Evolutionary conservation across 1,140 invertebrate species (phyloP).

Genomic region (Drosophila rufa): DNA sequence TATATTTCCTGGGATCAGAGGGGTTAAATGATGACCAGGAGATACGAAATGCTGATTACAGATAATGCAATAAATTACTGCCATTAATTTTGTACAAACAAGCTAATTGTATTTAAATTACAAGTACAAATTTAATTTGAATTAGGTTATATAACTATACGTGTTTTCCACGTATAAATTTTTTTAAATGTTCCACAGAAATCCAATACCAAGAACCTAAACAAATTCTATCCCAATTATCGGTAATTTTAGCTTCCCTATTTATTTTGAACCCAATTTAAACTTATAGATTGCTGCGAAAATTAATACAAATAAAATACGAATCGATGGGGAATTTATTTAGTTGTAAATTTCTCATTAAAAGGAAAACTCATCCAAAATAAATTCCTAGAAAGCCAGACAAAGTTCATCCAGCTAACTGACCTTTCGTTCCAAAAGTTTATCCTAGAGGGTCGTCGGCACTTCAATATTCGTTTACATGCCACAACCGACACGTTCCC

Average conservation of each 20-base stretch:
- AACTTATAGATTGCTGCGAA: neutral
- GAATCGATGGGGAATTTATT: neutral
- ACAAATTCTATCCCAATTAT: neutral
- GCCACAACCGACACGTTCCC: conserved; percentile 19
- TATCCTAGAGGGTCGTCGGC: conserved; percentile 30
- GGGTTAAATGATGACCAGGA: neutral
- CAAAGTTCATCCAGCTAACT: neutral
- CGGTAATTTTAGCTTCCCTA: neutral
- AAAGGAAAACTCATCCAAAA: neutral
- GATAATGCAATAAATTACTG: neutral
- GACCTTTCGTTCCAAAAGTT: conserved; percentile 28
- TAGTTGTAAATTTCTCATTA: conserved; percentile 13
- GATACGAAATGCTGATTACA: neutral
- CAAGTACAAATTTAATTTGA: neutral
- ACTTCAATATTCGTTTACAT: conserved; percentile 35
- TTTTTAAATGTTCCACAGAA: neutral
- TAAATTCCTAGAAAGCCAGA: neutral
- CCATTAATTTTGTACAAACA: neutral
- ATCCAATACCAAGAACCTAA: neutral
- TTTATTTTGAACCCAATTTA: neutral
- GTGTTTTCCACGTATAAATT: too few species aligned
- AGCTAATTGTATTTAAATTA: neutral
- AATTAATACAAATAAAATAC: conserved; percentile 1
- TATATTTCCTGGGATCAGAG: conserved; percentile 12
- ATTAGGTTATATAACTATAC: neutral